Evolutionary conservation across 1,140 invertebrate species (phyloP), one percentile per base, ranked within the genome.

Genomic region (Eueides isabella): DNA sequence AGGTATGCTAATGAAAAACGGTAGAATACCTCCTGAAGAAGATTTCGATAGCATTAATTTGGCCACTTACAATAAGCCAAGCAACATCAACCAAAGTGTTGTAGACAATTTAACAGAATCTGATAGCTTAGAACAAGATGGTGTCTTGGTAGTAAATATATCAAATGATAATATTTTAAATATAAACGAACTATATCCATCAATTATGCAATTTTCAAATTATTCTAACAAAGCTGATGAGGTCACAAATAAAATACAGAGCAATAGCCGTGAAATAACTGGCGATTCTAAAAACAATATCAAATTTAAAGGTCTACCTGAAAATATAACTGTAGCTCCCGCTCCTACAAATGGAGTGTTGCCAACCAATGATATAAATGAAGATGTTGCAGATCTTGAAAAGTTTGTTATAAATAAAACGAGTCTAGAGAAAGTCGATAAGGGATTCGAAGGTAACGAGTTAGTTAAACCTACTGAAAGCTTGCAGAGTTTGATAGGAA

Each of bases 211-310:
- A 78, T 70, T 87, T 68, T 77, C 84, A 9, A 91, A 90, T 66
- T 71, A 80, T 65, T 86, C 88, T 14, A 87, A 85, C 44, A 91
- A 88, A 87, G 84, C 89, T 72, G 92, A 94, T 64, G 93, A 94
- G 80, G 89, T 89, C 1, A 90, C 86, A 33, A 92, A 92, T 41
- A 94, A 94, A 82, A 93, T 94, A 61, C 93, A 94, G 80, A 94
- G 93, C 72, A 94, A 94, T 61, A 94, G 90, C 74, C 75, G 92
- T 69, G 93, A 94, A 84, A 94, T 94, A 35, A 91, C 91, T 44
- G 93, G 92, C 30, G 92, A 92, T 78, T 85, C 83, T 41, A 92
- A 93, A 68, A 90, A 92, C 69, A 93, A 92, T 78, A 79, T 92
- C n/a, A 92, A 92, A 80, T 82, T 87, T 31, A 93, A 92, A 84